phyloP scores from a whole-genome alignment of 1,140 invertebrate genomes.

The Elymnias hypermnestra region DNA sequence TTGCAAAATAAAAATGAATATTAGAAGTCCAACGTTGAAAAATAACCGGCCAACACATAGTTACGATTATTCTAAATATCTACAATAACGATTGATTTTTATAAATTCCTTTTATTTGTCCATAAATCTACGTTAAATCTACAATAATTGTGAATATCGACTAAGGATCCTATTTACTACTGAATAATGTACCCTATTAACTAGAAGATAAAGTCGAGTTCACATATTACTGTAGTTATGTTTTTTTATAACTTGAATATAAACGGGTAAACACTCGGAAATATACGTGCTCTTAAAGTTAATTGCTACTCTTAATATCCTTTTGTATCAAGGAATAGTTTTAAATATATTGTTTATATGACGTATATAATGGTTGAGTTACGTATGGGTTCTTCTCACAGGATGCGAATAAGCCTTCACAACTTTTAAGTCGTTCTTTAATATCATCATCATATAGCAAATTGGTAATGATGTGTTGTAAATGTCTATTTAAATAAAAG shows the following conservation, averaged over 20 bases:
- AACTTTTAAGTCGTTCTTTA: too few relatives aligned
- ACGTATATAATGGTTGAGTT: too few relatives aligned
- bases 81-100: constrained; percentile 16
- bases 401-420: too few relatives aligned
- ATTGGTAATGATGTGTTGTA: too few relatives aligned
- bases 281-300: too few relatives aligned
- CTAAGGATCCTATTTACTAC: constrained; percentile 4
- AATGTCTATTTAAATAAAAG: too few relatives aligned
- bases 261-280: background rate
- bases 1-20: too few relatives aligned
- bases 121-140: constrained; percentile 11
- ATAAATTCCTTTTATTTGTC: constrained; percentile 15
- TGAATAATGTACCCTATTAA: constrained; percentile 25
- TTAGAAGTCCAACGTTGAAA: background rate
- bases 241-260: background rate
- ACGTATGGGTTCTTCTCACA: too few relatives aligned
- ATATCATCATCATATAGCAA: too few relatives aligned
- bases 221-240: constrained; percentile 17
- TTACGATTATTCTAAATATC: constrained; percentile 19
- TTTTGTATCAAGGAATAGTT: too few relatives aligned
- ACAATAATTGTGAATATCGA: constrained; percentile 21
- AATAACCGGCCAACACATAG: constrained; percentile 6
- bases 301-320: too few relatives aligned
- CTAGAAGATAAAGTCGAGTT: constrained; percentile 26
- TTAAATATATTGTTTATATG: too few relatives aligned